phyloP scores from a whole-genome alignment of 2,888 invertebrate genomes.

The Gortyna flavago region DNA sequence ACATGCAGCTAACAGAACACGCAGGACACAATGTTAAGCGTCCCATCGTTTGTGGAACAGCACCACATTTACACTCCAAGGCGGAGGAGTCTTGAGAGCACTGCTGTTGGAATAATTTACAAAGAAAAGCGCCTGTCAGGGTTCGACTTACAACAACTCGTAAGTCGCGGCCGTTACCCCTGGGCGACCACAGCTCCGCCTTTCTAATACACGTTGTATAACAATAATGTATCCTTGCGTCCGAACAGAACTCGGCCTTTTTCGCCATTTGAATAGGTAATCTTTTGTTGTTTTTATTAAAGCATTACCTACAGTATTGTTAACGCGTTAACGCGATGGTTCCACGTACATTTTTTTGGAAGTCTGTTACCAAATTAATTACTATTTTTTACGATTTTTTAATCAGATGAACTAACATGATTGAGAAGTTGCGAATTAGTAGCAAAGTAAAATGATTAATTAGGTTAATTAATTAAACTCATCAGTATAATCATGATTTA shows the following conservation, averaged over 20 bases:
- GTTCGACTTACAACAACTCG: no score
- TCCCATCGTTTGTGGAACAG: no score
- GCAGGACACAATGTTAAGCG: no score
- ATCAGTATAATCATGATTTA: not conserved
- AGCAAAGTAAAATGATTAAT: not conserved
- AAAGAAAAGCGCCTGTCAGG: no score
- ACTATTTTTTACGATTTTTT: not conserved
- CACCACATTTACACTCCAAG: no score
- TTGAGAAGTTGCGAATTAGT: constrained; percentile 6
- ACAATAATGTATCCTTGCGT: not conserved
- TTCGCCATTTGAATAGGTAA: not conserved
- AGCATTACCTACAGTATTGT: not conserved
- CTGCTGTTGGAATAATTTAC: no score
- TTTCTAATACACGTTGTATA: not conserved
- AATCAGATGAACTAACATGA: not conserved
- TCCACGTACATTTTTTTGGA: not conserved
- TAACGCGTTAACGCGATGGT: not conserved
- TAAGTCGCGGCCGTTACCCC: no score
- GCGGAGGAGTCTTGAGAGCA: no score
- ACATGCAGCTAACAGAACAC: no score
- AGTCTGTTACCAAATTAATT: not conserved
- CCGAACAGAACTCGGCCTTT: not conserved
- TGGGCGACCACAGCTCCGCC: no score
- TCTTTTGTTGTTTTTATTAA: not conserved
- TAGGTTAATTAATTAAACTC: constrained; percentile 24